Evolutionary conservation across 2,797 vertebrate genomes (phyloP).

Genomic region (Simalia tracyae): DNA sequence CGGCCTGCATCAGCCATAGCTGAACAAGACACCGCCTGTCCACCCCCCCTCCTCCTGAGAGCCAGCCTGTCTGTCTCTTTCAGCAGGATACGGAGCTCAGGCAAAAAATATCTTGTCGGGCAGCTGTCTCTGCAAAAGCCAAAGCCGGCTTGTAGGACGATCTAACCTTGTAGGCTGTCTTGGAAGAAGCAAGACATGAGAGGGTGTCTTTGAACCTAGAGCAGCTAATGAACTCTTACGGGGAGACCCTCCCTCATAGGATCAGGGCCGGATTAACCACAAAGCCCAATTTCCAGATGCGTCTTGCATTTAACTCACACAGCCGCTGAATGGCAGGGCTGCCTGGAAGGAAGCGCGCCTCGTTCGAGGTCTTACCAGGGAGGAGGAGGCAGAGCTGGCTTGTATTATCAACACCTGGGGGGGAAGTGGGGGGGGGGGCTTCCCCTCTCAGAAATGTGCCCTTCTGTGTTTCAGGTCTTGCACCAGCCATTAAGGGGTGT

Average conservation of each 20-base stretch:
- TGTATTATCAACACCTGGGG: background rate
- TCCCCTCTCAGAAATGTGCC: too few species aligned
- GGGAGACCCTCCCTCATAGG: background rate
- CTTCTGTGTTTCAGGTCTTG: too few species aligned
- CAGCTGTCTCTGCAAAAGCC: background rate
- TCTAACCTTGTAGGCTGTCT: background rate
- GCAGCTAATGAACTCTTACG: background rate
- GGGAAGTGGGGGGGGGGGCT: too few species aligned
- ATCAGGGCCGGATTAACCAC: background rate
- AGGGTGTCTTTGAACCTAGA: background rate
- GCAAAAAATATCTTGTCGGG: background rate
- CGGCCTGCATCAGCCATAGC: background rate
- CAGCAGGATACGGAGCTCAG: background rate
- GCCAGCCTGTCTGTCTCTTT: background rate
- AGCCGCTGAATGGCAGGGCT: background rate
- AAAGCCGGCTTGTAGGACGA: background rate
- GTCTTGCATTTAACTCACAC: background rate
- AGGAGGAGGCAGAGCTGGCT: too few species aligned
- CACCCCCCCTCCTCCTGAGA: fast-evolving
- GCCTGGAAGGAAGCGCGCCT: background rate
- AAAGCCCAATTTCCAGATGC: background rate
- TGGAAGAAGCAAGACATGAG: too few species aligned
- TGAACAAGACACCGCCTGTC: background rate
- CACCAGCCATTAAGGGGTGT: too few species aligned
- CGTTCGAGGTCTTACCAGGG: too few species aligned